phyloP scores from a whole-genome alignment of 2,888 invertebrate genomes.

The Elegia similella region DNA sequence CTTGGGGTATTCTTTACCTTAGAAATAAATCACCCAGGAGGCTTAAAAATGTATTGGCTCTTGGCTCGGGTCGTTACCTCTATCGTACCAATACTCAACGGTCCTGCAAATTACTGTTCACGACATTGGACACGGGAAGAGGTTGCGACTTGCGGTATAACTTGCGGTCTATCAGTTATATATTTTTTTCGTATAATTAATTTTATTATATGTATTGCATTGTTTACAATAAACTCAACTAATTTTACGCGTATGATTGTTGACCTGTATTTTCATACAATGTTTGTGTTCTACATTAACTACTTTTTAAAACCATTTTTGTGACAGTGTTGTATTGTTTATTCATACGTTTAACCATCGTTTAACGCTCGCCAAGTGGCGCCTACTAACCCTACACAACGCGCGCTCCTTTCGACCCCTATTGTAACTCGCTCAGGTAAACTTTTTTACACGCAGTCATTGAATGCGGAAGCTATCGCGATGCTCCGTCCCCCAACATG shows the following conservation, averaged over 20 bases:
- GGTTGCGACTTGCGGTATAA: neutral
- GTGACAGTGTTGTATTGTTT: neutral
- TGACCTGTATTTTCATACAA: too few species aligned
- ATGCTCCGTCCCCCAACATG: slow-evolving; percentile 57
- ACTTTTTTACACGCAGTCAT: slow-evolving; percentile 34
- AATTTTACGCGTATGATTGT: too few species aligned
- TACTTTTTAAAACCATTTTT: neutral
- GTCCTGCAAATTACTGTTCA: neutral
- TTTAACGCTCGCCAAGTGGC: neutral
- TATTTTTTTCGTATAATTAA: too few species aligned
- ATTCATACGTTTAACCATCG: neutral
- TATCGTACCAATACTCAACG: neutral
- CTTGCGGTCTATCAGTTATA: neutral
- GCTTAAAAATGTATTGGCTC: too few species aligned
- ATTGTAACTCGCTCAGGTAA: slow-evolving; percentile 26
- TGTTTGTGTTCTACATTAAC: too few species aligned
- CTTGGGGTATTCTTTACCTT: neutral
- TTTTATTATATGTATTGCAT: too few species aligned
- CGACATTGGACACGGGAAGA: neutral
- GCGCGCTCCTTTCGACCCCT: slow-evolving; percentile 14
- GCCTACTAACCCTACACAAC: slow-evolving; percentile 16
- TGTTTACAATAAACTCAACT: too few species aligned
- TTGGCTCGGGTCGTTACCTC: too few species aligned
- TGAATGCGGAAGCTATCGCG: slow-evolving; percentile 66
- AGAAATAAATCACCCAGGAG: too few species aligned